Evolutionary conservation across 2,888 invertebrate genomes (phyloP), one percentile per base, ranked within the genome.

Genomic region (Chirona hameri): DNA sequence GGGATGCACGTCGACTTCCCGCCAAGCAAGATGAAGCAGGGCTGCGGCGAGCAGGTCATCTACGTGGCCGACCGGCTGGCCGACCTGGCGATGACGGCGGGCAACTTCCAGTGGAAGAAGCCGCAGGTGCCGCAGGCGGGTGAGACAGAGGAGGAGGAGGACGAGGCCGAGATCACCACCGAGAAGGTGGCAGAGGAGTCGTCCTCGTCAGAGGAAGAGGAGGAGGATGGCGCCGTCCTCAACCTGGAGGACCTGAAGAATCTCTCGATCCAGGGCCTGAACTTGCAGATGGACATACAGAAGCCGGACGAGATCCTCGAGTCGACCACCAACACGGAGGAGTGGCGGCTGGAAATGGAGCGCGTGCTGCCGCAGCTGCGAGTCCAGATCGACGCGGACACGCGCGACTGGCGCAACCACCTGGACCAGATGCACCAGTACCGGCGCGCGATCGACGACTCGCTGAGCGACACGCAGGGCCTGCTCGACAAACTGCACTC

Each of bases 271-370:
- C 88, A 93, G 84, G 91, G 91, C 85, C 88, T 93, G 82, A 91
- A 92, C 85, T 91, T 92, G 84, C 88, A 89, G 60, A 87, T 87
- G 82, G 83, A 84, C 48, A 65, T 82, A 10, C 83, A 85, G 81
- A 72, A 81, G 69, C 89, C 89, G 39, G 88, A 89, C 83, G 88
- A 91, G 85, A 91, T 92, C 84, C 87, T 93, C 85, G 91, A 92
- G 86, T 91, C 93, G 84, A 91, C 90, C 85, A 89, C 91, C 31
- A 85, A 84, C 29, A 80, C 80, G 52, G 93, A 94, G 87, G 93
- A 93, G 82, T 97, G 96, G 96, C 93, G 94, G 86, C 88, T 97
- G 83, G 99, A 99, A 88, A 90, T 99, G 81, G 99, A 99, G 88
- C 90, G 97, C 86, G 97, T 98, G 55, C 90, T 97, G 83, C 98